A percentile compares a stretch with the other conserved stretches of the same genome.
phyloP scores from a whole-genome alignment of 2,888 invertebrate species.

The Archaeoteleia sp. region DNA sequence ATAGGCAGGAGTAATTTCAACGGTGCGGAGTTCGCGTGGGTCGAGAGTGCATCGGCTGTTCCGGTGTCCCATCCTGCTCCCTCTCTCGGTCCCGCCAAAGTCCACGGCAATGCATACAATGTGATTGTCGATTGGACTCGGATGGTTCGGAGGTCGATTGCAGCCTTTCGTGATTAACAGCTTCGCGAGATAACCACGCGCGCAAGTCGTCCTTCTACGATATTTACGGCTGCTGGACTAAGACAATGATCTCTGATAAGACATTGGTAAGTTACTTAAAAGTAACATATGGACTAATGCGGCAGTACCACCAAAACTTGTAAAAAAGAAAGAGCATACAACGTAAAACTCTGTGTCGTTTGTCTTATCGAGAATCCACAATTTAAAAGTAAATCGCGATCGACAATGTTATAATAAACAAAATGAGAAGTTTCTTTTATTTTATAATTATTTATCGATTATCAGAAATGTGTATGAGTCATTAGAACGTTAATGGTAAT shows the following conservation, averaged over 20 bases:
- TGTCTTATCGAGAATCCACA: too few species aligned
- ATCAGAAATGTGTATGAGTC: too few species aligned
- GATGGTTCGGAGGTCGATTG: constrained; percentile 54
- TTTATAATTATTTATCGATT: too few species aligned
- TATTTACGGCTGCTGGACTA: constrained; percentile 33
- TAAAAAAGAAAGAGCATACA: not conserved
- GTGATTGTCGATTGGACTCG: constrained; percentile 57
- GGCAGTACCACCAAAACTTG: not conserved
- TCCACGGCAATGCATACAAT: constrained; percentile 55
- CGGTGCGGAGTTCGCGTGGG: constrained; percentile 54
- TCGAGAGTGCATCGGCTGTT: constrained; percentile 64
- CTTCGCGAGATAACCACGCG: constrained; percentile 48
- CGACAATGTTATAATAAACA: too few species aligned
- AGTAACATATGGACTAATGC: constrained; percentile 7
- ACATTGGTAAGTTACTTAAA: constrained; percentile 3
- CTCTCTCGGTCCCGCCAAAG: constrained; percentile 23
- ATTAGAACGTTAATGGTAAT: too few species aligned
- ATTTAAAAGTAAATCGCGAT: too few species aligned
- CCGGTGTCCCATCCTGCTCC: constrained; percentile 38
- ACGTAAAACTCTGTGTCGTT: not conserved
- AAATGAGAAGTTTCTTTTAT: too few species aligned
- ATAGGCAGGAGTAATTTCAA: constrained; percentile 51
- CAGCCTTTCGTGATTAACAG: constrained; percentile 59
- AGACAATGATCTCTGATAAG: constrained; percentile 38
- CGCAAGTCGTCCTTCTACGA: constrained; percentile 8